Conservation (phyloP, 2,113 vertebrate species). For the Myrmecophaga tridactyla region DNA sequence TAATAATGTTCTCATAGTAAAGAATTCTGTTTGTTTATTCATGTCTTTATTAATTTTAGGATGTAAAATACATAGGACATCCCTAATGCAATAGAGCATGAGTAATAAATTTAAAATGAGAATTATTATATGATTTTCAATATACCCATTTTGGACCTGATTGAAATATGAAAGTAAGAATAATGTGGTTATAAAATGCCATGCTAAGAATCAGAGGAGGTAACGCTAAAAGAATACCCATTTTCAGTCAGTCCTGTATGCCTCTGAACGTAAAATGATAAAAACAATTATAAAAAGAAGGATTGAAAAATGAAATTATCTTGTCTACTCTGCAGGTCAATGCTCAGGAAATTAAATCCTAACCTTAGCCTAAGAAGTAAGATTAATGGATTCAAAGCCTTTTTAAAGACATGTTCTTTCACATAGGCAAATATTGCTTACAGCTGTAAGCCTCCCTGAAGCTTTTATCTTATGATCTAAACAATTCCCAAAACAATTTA, state of each 20-base stretch:
- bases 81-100: background rate
- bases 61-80: background rate
- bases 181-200: background rate
- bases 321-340: background rate
- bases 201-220: background rate
- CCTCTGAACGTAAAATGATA: background rate
- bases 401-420: background rate
- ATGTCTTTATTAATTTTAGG: background rate
- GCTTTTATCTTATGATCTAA: background rate
- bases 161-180: conserved; percentile 25
- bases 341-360: conserved; percentile 33
- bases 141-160: background rate
- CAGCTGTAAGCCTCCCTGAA: background rate
- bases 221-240: background rate
- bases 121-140: background rate
- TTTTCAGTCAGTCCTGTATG: background rate
- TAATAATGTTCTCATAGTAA: background rate
- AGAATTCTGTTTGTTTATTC: background rate
- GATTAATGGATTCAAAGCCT: background rate
- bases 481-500: background rate
- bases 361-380: background rate
- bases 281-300: background rate
- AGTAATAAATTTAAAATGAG: background rate
- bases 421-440: background rate
- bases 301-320: background rate